Evolutionary conservation across 2,113 vertebrate species (phyloP).

Genomic region (Cettia cetti): DNA sequence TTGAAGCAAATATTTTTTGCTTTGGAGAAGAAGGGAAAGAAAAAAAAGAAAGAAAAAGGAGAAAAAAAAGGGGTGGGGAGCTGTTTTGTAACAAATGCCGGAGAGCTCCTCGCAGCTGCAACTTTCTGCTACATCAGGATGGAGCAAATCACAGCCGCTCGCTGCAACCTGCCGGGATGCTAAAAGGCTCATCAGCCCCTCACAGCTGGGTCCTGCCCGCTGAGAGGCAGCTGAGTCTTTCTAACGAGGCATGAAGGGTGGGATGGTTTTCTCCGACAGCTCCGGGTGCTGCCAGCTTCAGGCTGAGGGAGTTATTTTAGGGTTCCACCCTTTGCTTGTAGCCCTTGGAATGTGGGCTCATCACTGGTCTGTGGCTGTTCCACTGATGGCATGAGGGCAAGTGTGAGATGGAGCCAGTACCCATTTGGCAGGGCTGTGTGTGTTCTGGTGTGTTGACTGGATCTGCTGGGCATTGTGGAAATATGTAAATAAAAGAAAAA

Average conservation of each 20-base stretch:
- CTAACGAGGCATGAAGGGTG: not conserved
- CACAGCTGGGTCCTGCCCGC: not conserved
- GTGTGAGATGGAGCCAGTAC: not conserved
- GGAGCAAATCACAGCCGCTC: not conserved
- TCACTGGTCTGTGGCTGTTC: not conserved
- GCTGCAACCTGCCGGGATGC: not conserved
- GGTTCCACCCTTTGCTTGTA: not conserved
- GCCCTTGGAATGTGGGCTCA: accelerated
- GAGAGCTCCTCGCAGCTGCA: not conserved
- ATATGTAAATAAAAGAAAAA: not conserved
- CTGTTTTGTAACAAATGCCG: not conserved
- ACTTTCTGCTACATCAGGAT: not conserved
- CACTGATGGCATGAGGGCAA: accelerated
- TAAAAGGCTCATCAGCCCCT: not conserved
- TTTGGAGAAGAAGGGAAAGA: not conserved
- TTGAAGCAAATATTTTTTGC: not conserved
- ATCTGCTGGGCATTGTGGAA: not conserved
- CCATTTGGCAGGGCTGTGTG: accelerated
- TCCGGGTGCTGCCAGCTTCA: not conserved
- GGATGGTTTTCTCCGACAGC: accelerated
- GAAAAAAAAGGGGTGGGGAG: not conserved
- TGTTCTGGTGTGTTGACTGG: accelerated
- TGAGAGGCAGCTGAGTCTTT: not conserved
- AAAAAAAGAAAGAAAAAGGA: no score
- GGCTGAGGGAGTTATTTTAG: not conserved